Percentiles rank a stretch among this genome's conserved stretches.
Conservation (phyloP, 2,888 invertebrate species). For the Pseudanteris insignis region DNA sequence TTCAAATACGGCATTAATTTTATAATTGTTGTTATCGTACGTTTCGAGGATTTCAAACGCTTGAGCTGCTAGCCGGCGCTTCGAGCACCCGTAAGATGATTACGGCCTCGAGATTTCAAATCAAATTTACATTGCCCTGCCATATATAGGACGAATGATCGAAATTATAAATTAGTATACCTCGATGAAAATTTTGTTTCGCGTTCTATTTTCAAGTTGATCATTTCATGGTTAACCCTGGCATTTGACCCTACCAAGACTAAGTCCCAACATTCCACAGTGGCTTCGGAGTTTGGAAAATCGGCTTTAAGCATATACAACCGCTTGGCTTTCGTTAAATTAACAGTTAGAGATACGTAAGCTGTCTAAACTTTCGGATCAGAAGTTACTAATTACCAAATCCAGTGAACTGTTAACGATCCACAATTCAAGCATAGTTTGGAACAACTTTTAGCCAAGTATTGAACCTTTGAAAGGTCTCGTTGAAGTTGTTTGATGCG, state of each 20-base stretch:
- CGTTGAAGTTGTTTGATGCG: slow-evolving; percentile 22
- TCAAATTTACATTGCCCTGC: slow-evolving; percentile 2
- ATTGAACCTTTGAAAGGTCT: slow-evolving; percentile 23
- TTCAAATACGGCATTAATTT: slow-evolving; percentile 21
- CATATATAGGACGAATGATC: not conserved
- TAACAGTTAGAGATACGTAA: too few relatives aligned
- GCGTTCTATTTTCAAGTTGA: too few relatives aligned
- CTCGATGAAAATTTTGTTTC: too few relatives aligned
- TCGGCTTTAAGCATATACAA: too few relatives aligned
- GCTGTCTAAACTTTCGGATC: slow-evolving; percentile 11
- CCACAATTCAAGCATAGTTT: slow-evolving; percentile 16
- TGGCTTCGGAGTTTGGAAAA: too few relatives aligned
- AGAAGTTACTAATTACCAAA: slow-evolving; percentile 30
- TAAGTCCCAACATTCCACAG: too few relatives aligned
- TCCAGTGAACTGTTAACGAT: slow-evolving; percentile 28
- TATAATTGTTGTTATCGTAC: slow-evolving; percentile 9
- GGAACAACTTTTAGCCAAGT: slow-evolving; percentile 18
- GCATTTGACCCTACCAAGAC: too few relatives aligned
- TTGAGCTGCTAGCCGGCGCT: slow-evolving; percentile 1
- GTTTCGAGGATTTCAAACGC: slow-evolving; percentile 10
- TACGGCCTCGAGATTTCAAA: not conserved
- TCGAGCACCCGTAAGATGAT: not conserved
- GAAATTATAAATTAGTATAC: too few relatives aligned
- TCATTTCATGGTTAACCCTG: too few relatives aligned
- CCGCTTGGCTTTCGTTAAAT: too few relatives aligned